Percentiles rank a stretch among this genome's conserved stretches.
phyloP scores from a whole-genome alignment of 2,113 vertebrate species.

The Nipponia nippon region DNA sequence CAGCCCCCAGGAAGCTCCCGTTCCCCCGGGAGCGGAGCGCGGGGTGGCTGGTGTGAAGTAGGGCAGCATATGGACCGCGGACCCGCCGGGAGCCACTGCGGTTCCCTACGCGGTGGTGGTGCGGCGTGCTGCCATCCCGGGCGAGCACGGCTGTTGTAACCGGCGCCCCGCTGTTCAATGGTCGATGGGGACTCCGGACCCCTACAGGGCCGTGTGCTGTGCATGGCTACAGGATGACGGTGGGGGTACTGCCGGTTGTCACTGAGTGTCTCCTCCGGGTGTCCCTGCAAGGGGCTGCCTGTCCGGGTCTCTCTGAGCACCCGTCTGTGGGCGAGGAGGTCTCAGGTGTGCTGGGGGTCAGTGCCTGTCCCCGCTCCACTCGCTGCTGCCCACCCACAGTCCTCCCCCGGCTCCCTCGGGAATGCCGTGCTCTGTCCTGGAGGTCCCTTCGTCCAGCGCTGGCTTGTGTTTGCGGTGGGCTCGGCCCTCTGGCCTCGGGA shows the following conservation, averaged over 20 bases:
- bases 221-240: no score
- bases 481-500: not conserved
- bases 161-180: fast-evolving
- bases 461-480: not conserved
- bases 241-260: no score
- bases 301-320: not conserved
- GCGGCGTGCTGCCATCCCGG: not conserved
- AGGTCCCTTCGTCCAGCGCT: not conserved
- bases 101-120: fast-evolving
- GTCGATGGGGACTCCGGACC: no score
- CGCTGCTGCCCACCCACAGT: not conserved
- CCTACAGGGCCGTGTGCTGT: fast-evolving
- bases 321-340: not conserved
- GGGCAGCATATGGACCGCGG: not conserved
- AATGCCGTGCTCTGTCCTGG: not conserved
- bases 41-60: not conserved
- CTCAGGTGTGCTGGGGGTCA: not conserved
- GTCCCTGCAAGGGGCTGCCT: not conserved
- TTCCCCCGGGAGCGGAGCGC: not conserved
- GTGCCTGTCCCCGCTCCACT: not conserved
- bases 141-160: fast-evolving
- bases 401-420: not conserved
- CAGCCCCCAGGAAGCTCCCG: not conserved
- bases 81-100: not conserved
- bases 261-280: not conserved